Evolutionary conservation across 1,140 invertebrate species (phyloP), one percentile per base, ranked within the genome.

Genomic region (Formica exsecta): DNA sequence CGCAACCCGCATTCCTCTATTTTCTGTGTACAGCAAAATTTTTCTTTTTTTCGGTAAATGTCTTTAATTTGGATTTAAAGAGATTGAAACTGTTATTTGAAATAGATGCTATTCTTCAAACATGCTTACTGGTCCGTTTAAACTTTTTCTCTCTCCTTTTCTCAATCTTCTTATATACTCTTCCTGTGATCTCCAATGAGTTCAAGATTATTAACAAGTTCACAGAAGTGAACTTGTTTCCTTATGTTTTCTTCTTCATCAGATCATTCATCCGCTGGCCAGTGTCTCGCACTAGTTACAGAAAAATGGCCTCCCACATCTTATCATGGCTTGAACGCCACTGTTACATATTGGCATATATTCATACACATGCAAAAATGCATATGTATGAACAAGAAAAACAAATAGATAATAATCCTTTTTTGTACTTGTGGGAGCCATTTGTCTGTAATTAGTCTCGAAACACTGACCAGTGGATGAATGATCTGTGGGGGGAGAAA

Each of bases 351-450:
- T 91, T 85, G 89, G 65, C 65, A 89, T 62, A 54, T 79, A 86
- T 81, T 68, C 70, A 16, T 85, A 87, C 57, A 76, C 59, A 77
- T 36, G 65, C 76, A 66, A 90, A 71, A 32, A 79, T 73, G 44
- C 79, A 83, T 90, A 88, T 65, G 68, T 87, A 86, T 64, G 68
- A 79, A 85, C 62, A 66, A 79, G 25, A 61, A 44, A 68, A 64
- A 44, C 51, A 65, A 84, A 51, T 87, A 91, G 85, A 91, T 68
- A 74, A 88, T 62, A 61, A 87, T 83, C 59, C 84, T 86, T 80
- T 89, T 89, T 91, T 83, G 76, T 91, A 91, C 73, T 91, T 87
- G 68, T 88, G 77, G 81, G 25, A 84, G 59, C 48, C 51, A 81
- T 90, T 87, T 80, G 74, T 79, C 65, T 32, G 68, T 76, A 79